Evolutionary conservation across 2,888 invertebrate species (phyloP).

Genomic region (Drosophila sordidapex): DNA sequence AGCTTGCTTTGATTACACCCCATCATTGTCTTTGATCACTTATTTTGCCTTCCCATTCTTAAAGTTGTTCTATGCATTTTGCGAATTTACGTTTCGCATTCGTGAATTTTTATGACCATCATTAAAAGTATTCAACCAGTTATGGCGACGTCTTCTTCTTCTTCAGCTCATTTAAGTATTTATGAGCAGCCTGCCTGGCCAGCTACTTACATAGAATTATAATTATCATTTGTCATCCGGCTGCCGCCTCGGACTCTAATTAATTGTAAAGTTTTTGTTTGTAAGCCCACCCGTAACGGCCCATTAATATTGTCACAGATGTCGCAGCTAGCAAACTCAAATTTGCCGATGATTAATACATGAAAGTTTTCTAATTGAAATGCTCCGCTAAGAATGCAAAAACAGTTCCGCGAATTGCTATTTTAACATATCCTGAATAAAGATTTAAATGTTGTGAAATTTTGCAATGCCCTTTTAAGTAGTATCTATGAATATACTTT

Average conservation of each 20-base stretch:
- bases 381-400: constrained; percentile 7
- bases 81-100: constrained; percentile 38
- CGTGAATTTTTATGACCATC: constrained; percentile 69
- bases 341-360: constrained; percentile 69
- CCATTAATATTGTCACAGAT: constrained; percentile 80
- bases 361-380: constrained; percentile 64
- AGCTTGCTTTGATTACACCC: constrained; percentile 59
- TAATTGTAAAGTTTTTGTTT: constrained; percentile 76
- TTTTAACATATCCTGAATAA: neutral
- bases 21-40: constrained; percentile 61
- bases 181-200: constrained; percentile 17
- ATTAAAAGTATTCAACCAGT: constrained; percentile 70
- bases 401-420: neutral
- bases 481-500: neutral
- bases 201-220: constrained; percentile 54
- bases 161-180: neutral
- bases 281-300: constrained; percentile 39
- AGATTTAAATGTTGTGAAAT: neutral
- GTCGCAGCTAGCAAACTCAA: constrained; percentile 54
- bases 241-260: constrained; percentile 59
- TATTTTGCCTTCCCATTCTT: constrained; percentile 30
- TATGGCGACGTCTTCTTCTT: constrained; percentile 53
- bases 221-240: constrained; percentile 79
- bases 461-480: neutral
- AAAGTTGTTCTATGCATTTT: constrained; percentile 34